Conservation (phyloP, 1,140 invertebrate genomes). For the Tetramorium simillimum region DNA sequence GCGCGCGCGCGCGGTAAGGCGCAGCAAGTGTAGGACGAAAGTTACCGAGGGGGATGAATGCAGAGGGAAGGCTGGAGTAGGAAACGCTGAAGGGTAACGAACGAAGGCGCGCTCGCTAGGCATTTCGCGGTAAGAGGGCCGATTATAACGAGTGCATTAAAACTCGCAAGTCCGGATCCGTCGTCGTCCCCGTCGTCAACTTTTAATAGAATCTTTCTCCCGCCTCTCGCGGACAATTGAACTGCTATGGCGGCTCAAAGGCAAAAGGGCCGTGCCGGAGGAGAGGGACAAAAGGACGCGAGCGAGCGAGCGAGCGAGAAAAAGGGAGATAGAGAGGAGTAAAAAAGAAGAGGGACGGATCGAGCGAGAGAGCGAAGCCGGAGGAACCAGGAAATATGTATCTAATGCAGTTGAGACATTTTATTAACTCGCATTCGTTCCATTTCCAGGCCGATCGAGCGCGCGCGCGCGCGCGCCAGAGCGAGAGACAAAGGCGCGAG, state of each 20-base stretch:
- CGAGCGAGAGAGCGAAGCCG: neutral
- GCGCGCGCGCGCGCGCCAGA: neutral
- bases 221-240: conserved; percentile 70
- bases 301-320: neutral
- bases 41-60: neutral
- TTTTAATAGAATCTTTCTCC: conserved; percentile 79
- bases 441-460: neutral
- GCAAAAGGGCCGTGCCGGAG: conserved; percentile 18
- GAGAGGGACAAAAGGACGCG: conserved; percentile 35
- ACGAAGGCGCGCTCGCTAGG: conserved; percentile 65
- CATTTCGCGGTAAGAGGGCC: conserved; percentile 79
- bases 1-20: conserved; percentile 56
- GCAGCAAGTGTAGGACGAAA: conserved; percentile 26
- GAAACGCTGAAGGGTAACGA: conserved; percentile 54
- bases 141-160: conserved; percentile 81
- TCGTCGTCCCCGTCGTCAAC: conserved; percentile 73
- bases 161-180: conserved; percentile 77
- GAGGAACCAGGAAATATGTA: conserved; percentile 23
- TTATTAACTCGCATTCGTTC: conserved; percentile 25
- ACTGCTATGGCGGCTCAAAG: conserved; percentile 61
- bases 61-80: neutral
- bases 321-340: neutral
- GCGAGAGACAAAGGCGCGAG: neutral
- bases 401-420: conserved; percentile 39
- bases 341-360: neutral